Conservation (phyloP, 2,888 invertebrate species). For the Tyria jacobaeae region DNA sequence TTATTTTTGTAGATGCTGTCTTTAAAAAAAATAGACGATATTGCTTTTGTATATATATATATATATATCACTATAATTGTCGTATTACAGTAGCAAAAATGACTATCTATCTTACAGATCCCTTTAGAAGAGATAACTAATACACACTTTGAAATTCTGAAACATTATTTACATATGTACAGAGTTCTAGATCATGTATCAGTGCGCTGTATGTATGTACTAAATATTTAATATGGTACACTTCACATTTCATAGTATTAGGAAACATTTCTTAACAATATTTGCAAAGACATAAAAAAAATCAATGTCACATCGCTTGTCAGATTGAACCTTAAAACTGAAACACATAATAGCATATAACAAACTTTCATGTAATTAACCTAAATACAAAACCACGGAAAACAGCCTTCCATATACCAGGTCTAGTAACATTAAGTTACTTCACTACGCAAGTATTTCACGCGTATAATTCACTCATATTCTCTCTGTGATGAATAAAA, state of each 20-base stretch:
- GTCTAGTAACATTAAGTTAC: constrained; percentile 7
- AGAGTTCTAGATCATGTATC: too few relatives aligned
- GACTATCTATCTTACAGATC: too few relatives aligned
- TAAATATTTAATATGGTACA: not conserved
- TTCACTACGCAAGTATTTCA: constrained; percentile 8
- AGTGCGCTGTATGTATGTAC: not conserved
- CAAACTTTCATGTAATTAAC: not conserved
- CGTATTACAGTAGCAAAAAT: too few relatives aligned
- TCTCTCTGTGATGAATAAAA: constrained; percentile 4
- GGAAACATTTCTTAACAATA: not conserved
- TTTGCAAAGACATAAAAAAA: not conserved
- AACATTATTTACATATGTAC: not conserved
- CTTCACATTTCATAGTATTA: not conserved
- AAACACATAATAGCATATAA: not conserved
- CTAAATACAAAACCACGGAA: not conserved
- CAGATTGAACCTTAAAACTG: not conserved
- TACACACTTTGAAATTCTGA: not conserved
- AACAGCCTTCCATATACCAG: not conserved
- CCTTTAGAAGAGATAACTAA: not conserved
- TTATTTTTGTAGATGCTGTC: too few relatives aligned
- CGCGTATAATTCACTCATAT: constrained; percentile 10
- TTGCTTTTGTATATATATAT: too few relatives aligned
- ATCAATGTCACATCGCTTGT: not conserved
- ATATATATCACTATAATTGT: too few relatives aligned
- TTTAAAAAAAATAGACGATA: too few relatives aligned